Evolutionary conservation across 37 sponge, comb jelly and placozoan species (phyloP).

Genomic region (Corticium candelabrum): DNA sequence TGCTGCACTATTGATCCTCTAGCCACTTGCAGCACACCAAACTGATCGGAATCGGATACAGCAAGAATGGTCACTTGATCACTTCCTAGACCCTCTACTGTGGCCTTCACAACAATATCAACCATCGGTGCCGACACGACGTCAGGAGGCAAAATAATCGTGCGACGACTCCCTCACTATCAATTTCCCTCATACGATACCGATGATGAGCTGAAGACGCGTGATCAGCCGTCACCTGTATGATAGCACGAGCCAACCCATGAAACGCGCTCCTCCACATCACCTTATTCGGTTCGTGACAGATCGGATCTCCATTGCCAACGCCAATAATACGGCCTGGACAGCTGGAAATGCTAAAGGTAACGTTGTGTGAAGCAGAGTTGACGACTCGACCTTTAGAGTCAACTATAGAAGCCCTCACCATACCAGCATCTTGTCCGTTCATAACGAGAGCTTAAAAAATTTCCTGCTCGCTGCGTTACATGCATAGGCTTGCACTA

Average conservation of each 20-base stretch:
- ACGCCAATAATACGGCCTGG: constrained; percentile 48
- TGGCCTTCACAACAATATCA: constrained; percentile 22
- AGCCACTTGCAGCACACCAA: too few species aligned
- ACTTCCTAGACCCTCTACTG: constrained; percentile 28
- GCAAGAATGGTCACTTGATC: constrained; percentile 30
- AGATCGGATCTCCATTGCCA: constrained; percentile 44
- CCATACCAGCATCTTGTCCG: constrained; percentile 51
- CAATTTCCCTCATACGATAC: constrained; percentile 33
- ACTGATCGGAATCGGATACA: constrained; percentile 13
- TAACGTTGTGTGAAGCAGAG: constrained; percentile 27
- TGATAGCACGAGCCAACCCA: constrained; percentile 37
- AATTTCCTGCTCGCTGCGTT: too few species aligned
- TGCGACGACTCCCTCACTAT: constrained; percentile 28
- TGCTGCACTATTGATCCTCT: too few species aligned
- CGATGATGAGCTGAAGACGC: constrained; percentile 28
- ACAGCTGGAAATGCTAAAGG: constrained; percentile 38
- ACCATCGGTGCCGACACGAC: not conserved
- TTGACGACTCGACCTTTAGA: constrained; percentile 18
- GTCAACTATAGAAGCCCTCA: constrained; percentile 36
- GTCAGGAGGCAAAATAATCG: constrained; percentile 27
- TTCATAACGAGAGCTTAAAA: constrained; percentile 43
- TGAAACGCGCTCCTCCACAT: constrained; percentile 52
- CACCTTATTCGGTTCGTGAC: constrained; percentile 47
- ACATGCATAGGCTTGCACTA: too few species aligned
- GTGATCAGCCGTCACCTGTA: constrained; percentile 35